Evolutionary conservation across 2,797 vertebrate genomes (phyloP), one percentile per base, ranked within the genome.

Genomic region (Enteromius argenteus): DNA sequence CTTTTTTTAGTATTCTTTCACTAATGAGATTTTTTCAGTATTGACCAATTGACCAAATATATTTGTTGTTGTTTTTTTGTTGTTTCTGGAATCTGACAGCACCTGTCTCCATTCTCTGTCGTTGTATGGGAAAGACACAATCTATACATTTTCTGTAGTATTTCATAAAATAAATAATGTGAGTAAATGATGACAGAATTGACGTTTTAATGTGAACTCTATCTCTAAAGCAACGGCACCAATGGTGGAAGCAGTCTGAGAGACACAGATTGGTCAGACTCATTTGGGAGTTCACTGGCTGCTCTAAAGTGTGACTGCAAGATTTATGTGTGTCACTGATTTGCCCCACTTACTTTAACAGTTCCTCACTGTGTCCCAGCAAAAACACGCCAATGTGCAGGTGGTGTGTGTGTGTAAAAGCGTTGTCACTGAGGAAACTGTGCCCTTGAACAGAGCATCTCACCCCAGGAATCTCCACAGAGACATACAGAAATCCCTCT

Each of bases 341-440:
- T 78, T 78, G 78, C 44, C 80, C 78, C 81, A 81, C 86, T 89
- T 87, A 87, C 71, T 35, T 67, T 71, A 51, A 69, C 27, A 80
- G 72, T 75, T 71, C 83, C 77, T 88, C 23, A 72, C 72, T 74
- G 87, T 74, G 62, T 62, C 81, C 21, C 27, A 49, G 76, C 39
- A 78, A 84, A 83, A 80, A 71, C 49, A 42, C 32, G n/a, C 27
- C 60, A 15, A 35, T 79, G 42, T 51, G 17, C 56, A 42, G 23
- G 62, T 66, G 30, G 62, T 76, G 32, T 72, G 32, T 56, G n/a
- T 58, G 21, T 27, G 19, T 80, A 30, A 32, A 3, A 37, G 44
- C 1, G 35, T 4, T 17, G 64, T 5, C 30, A 49, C 35, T 15
- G 30, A 77, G 62, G n/a, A 37, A 76, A 35, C 53, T 49, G 10